Percentiles rank a stretch among this genome's conserved stretches.
These are phyloP conservation scores for Tinamus major DNA, from an alignment of 2,797 vertebrate genomes.

Conservation along the genomic window DNA sequence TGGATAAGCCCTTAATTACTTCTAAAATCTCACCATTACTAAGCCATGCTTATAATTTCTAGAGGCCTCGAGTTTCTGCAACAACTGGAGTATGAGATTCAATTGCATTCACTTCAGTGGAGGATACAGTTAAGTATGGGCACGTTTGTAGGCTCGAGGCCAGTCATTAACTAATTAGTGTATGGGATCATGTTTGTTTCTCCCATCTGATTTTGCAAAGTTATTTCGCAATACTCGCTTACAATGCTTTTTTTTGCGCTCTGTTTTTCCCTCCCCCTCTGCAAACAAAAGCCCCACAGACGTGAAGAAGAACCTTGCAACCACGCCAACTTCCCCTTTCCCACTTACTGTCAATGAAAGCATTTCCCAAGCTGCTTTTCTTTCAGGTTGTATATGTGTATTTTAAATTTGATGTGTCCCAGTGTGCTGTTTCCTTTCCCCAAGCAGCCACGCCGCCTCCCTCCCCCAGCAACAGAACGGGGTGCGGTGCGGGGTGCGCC, in stretches of 20 bases:
- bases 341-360: background rate
- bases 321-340: background rate
- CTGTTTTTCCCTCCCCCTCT: accelerated
- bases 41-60: constrained; percentile 50
- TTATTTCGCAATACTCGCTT: background rate
- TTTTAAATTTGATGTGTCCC: background rate
- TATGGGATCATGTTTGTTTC: background rate
- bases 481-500: background rate
- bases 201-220: constrained; percentile 8
- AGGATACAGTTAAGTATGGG: constrained; percentile 30
- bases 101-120: constrained; percentile 62
- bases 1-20: constrained; percentile 46
- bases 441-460: background rate
- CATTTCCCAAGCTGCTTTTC: background rate
- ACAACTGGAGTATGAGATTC: constrained; percentile 66
- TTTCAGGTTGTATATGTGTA: background rate
- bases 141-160: constrained; percentile 12
- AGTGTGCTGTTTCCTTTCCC: background rate
- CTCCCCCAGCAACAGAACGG: no score
- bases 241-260: background rate
- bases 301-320: background rate
- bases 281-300: background rate
- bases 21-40: constrained; percentile 52
- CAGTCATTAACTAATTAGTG: constrained; percentile 38
- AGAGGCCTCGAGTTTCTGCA: constrained; percentile 57